Base-by-base conservation (phyloP, 2,888 invertebrate species). In the Galerucella calmariensis region DNA sequence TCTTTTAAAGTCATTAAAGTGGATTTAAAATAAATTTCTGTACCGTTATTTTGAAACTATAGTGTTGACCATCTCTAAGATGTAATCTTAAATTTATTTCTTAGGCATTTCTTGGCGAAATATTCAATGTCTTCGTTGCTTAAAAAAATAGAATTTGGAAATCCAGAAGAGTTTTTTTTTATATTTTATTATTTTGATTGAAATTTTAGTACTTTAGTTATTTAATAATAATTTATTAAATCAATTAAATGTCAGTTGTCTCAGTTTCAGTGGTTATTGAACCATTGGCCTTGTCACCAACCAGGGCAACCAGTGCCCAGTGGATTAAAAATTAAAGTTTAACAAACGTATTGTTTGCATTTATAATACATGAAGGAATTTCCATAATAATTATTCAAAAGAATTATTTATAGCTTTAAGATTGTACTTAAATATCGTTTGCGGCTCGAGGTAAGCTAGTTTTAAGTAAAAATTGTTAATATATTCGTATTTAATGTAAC, bases 31-130 rank as follows among this genome's bases (percentile, higher is more conserved):
- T 8, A 61, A 24, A 2, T 3, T 61, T 62, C 6, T 41, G n/a
- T 62, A 12, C n/a, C 14, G 27, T 62, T 62, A 14, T 62, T 62
- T 62, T 8, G n/a, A 5, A 27, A 35, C 62, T 62, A 62, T 62
- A 14, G 35, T 35, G 62, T n/a, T 14, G 51, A 51, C 51, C 51
- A 51, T 51, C n/a, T 51, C 4, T 51, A 51, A 51, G 4, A 51
- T 51, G n/a, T 4, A 51, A 5, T n/a, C 5, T 35, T 35, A 35
- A 8, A 35, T 35, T 35, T 35, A 35, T 35, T 35, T 35, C 8
- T 35, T 51, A 51, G 51, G 51, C 51, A 51, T 51, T 51, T 35
- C 6, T 35, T 35, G 8, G 35, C 35, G 35, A 35, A 8, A 35
- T 35, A 35, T 35, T 35, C 35, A 8, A 35, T 35, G 8, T 35